Percentiles rank a stretch among this genome's conserved stretches.
Evolutionary conservation across 2,888 invertebrate genomes (phyloP).

Genomic region (Rhagium mordax): DNA sequence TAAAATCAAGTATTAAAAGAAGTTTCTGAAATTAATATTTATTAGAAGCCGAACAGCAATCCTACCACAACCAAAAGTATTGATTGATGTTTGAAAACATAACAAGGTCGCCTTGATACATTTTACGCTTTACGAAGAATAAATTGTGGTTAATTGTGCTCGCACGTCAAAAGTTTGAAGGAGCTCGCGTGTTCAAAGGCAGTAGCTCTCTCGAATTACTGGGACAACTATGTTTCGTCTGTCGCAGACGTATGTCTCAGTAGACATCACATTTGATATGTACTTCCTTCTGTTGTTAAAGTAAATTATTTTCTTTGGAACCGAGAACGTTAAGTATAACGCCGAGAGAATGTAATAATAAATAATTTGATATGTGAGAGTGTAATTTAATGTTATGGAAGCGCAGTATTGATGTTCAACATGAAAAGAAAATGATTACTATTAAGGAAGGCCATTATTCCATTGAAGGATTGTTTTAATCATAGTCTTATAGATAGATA

Average conservation of each 20-base stretch:
- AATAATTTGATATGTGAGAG: background rate
- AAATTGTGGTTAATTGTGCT: conserved; percentile 40
- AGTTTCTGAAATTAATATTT: no score
- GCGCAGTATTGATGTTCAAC: background rate
- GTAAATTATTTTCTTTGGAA: conserved; percentile 14
- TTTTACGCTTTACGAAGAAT: conserved; percentile 20
- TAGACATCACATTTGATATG: conserved; percentile 26
- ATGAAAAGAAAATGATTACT: background rate
- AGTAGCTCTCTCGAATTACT: conserved; percentile 43
- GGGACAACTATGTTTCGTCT: conserved; percentile 35
- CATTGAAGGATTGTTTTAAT: no score
- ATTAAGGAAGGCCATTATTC: no score
- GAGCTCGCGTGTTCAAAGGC: conserved; percentile 41
- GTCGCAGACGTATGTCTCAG: conserved; percentile 30
- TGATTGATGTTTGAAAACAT: conserved; percentile 17
- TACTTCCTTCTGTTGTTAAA: conserved; percentile 25
- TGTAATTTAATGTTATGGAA: background rate
- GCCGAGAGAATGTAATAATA: background rate
- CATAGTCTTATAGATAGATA: no score
- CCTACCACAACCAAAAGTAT: background rate
- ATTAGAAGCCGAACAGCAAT: background rate
- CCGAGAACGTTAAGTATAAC: background rate
- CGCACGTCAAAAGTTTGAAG: conserved; percentile 46
- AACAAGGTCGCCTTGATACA: conserved; percentile 10
- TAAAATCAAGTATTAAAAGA: no score